Evolutionary conservation across 2,797 vertebrate species (phyloP).

Genomic region (Enteromius trimaculatus): DNA sequence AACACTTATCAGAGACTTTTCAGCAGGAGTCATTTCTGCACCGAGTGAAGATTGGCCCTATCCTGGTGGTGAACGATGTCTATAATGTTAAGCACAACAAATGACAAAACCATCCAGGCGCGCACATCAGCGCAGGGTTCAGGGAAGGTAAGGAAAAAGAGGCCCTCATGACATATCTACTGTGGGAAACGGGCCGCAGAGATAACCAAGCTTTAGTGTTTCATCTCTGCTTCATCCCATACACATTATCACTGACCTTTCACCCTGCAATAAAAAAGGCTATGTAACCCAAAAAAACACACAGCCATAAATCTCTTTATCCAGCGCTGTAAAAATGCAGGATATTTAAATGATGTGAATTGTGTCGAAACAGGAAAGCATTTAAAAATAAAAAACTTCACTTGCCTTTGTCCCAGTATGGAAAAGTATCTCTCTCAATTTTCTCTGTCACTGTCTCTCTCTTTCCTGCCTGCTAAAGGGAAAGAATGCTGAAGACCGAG

Average conservation of each 20-base stretch:
- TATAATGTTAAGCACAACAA: slow-evolving; percentile 41
- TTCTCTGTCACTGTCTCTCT: neutral
- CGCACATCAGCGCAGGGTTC: slow-evolving; percentile 39
- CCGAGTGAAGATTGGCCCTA: slow-evolving; percentile 22
- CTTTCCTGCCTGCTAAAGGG: neutral
- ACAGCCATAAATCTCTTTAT: slow-evolving; percentile 26
- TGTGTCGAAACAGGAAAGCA: neutral
- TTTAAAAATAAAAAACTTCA: neutral
- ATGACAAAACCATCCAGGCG: slow-evolving; percentile 53
- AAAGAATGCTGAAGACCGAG: slow-evolving; percentile 34
- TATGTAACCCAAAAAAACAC: slow-evolving; percentile 43
- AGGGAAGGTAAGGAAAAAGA: slow-evolving; percentile 56
- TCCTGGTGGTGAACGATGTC: slow-evolving; percentile 31
- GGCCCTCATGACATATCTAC: slow-evolving; percentile 56
- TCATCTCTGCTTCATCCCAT: slow-evolving; percentile 51
- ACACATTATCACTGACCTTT: slow-evolving; percentile 56
- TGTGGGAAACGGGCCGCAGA: slow-evolving; percentile 57
- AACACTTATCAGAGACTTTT: slow-evolving; percentile 44
- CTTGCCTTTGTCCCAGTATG: neutral
- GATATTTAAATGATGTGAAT: slow-evolving; percentile 7
- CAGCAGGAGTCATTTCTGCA: slow-evolving; percentile 28
- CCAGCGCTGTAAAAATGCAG: slow-evolving; percentile 36
- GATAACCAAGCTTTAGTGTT: slow-evolving; percentile 55
- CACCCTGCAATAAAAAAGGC: slow-evolving; percentile 41
- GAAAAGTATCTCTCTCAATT: neutral